A percentile compares a stretch with the other conserved stretches of the same genome.
Conservation (phyloP, 2,888 invertebrate species). For the Oscheius myriophilus region DNA sequence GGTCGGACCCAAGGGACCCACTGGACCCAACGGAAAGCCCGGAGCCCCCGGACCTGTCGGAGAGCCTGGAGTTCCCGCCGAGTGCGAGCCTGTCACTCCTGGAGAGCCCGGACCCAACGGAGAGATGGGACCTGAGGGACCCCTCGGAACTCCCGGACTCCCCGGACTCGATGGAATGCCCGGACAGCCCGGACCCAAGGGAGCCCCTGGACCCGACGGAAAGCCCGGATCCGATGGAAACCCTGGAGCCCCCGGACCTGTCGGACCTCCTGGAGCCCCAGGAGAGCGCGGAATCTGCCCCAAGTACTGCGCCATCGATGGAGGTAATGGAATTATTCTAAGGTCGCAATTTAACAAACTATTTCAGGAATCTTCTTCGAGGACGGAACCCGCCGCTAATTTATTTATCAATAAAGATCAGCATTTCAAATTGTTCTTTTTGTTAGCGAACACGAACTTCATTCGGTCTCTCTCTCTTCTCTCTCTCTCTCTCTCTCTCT, state of each 20-base stretch:
- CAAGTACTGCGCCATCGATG: slow-evolving; percentile 31
- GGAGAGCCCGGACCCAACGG: slow-evolving; percentile 48
- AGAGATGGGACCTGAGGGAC: slow-evolving; percentile 45
- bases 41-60: slow-evolving; percentile 36
- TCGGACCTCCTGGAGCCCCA: slow-evolving; percentile 41
- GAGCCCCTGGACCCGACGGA: slow-evolving; percentile 34
- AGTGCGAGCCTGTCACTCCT: slow-evolving; percentile 46
- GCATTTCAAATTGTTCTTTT: too few species aligned
- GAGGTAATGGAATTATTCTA: not conserved
- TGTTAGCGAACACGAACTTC: too few species aligned
- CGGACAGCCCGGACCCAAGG: slow-evolving; percentile 34
- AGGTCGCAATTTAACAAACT: not conserved
- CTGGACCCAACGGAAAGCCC: slow-evolving; percentile 38
- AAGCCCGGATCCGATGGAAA: slow-evolving; percentile 29
- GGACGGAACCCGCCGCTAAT: slow-evolving; percentile 43
- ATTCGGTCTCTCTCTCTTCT: too few species aligned
- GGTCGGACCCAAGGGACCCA: slow-evolving; percentile 49
- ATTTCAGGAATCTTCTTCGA: slow-evolving; percentile 48
- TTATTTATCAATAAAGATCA: slow-evolving; percentile 23
- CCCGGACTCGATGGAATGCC: slow-evolving; percentile 52
- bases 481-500: too few species aligned
- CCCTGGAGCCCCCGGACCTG: slow-evolving; percentile 24
- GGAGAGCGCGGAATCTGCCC: slow-evolving; percentile 55
- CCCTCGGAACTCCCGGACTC: slow-evolving; percentile 51
- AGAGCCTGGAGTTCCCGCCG: slow-evolving; percentile 54